Conservation (phyloP, 2,113 vertebrate species). For the Montifringilla adamsi region DNA sequence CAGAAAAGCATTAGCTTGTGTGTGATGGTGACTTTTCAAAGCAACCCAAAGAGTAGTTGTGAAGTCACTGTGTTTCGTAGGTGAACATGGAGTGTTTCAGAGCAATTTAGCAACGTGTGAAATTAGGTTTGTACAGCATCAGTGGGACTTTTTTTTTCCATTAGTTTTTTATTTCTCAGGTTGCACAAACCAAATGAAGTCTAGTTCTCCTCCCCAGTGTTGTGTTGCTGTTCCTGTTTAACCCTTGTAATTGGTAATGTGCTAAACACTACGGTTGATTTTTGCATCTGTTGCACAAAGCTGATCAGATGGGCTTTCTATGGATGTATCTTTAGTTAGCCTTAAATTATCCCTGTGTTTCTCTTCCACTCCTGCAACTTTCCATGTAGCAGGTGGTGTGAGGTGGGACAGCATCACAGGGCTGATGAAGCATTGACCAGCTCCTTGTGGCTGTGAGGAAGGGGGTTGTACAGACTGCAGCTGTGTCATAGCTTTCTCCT, state of each 20-base stretch:
- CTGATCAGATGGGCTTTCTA: background rate
- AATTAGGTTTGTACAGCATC: background rate
- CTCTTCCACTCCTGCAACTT: background rate
- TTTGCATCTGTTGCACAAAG: background rate
- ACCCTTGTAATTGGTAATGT: background rate
- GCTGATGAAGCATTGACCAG: background rate
- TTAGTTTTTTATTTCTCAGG: background rate
- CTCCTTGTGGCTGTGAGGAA: background rate
- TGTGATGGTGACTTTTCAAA: background rate
- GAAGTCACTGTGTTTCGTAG: background rate
- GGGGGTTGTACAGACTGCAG: background rate
- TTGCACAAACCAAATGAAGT: slow-evolving; percentile 16
- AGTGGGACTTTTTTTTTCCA: background rate
- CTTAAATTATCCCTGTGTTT: background rate
- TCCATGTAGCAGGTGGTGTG: background rate
- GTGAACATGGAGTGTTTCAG: accelerated
- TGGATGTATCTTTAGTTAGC: background rate
- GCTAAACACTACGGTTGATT: accelerated
- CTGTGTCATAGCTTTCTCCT: background rate
- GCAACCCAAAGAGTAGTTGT: background rate
- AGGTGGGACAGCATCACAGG: background rate
- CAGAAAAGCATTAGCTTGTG: background rate
- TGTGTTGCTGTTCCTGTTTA: background rate
- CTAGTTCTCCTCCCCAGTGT: background rate
- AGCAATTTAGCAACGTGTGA: background rate